These are phyloP conservation scores for Daboia siamensis DNA, from an alignment of 2,113 vertebrate species.

Conservation along the genomic window DNA sequence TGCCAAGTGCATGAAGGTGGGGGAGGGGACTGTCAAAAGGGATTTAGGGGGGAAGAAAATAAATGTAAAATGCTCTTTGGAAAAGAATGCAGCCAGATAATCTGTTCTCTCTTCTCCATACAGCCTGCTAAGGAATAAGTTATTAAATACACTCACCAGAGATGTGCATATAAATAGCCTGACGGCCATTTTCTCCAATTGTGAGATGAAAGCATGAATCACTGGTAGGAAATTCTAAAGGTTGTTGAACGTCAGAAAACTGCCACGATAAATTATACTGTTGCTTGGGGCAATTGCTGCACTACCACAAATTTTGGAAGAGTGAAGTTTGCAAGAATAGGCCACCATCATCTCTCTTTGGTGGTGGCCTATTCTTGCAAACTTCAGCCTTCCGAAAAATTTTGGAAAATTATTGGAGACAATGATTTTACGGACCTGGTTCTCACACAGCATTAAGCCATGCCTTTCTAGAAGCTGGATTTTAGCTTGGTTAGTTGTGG, in stretches of 20 bases:
- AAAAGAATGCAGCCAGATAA: constrained; percentile 40
- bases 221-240: constrained; percentile 61
- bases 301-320: background rate
- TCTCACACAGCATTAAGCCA: too few species aligned
- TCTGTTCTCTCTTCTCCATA: constrained; percentile 31
- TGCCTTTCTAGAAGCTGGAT: too few species aligned
- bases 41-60: constrained; percentile 23
- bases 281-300: background rate
- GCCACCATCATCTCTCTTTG: background rate
- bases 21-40: constrained; percentile 53
- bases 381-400: background rate
- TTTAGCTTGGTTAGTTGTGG: too few species aligned
- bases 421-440: too few species aligned
- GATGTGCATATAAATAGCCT: constrained; percentile 61
- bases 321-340: constrained; percentile 30
- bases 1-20: constrained; percentile 17
- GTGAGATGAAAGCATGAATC: constrained; percentile 61
- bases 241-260: background rate
- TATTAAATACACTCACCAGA: constrained; percentile 53
- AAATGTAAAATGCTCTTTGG: background rate
- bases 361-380: constrained; percentile 35
- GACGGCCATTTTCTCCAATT: constrained; percentile 63
- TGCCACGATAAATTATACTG: background rate
- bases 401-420: constrained; percentile 7
- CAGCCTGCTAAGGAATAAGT: constrained; percentile 36